Evolutionary conservation across 2,797 vertebrate species (phyloP).

Genomic region (Prionace glauca): DNA sequence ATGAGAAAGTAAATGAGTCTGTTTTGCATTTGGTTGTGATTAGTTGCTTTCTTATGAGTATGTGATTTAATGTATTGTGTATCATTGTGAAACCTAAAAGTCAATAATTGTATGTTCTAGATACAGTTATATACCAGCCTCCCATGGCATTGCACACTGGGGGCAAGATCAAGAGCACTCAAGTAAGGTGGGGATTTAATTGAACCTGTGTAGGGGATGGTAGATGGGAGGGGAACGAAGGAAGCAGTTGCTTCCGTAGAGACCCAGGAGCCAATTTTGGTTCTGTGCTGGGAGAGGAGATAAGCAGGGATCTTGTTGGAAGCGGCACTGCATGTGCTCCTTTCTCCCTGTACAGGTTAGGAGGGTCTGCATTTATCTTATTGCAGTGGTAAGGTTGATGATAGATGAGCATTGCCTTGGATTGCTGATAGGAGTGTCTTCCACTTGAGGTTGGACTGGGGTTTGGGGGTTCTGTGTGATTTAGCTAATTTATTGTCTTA

Average conservation of each 20-base stretch:
- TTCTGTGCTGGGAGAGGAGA: neutral
- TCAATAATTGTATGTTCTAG: neutral
- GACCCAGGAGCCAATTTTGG: neutral
- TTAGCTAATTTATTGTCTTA: neutral
- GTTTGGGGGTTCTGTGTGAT: neutral
- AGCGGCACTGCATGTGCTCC: neutral
- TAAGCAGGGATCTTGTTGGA: neutral
- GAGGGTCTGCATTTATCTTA: neutral
- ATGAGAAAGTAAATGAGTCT: neutral
- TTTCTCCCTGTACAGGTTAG: neutral
- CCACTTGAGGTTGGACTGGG: neutral
- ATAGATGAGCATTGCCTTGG: neutral
- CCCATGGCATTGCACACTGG: neutral
- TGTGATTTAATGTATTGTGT: neutral
- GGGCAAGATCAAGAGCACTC: neutral
- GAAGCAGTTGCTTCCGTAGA: neutral
- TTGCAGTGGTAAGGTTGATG: neutral
- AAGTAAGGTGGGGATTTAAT: neutral
- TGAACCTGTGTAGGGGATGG: neutral
- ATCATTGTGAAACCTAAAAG: neutral
- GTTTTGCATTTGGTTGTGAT: neutral
- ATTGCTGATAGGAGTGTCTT: neutral
- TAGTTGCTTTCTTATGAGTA: neutral
- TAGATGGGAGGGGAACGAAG: neutral
- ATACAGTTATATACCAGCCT: neutral